A percentile compares a stretch with the other conserved stretches of the same genome.
These are phyloP conservation scores for Himalopsyche anomala DNA, from an alignment of 2,888 invertebrate species.

Conservation along the genomic window DNA sequence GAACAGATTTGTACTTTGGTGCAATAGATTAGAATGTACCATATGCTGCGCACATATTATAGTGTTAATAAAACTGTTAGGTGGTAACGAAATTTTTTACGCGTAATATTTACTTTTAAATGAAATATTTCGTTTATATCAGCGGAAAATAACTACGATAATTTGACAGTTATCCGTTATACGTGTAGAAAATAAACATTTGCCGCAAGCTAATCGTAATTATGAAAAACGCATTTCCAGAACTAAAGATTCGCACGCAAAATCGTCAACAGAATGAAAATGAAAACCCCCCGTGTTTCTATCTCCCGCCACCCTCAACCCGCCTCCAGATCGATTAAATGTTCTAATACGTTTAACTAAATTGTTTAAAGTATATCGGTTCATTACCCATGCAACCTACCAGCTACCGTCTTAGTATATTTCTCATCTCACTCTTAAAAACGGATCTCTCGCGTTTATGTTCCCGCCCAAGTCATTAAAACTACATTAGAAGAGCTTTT, in stretches of 20 bases:
- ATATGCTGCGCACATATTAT: too few relatives aligned
- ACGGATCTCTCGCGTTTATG: constrained; percentile 28
- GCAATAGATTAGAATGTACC: too few relatives aligned
- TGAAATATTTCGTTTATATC: too few relatives aligned
- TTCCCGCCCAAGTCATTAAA: constrained; percentile 52
- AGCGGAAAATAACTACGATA: too few relatives aligned
- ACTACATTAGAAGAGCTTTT: constrained; percentile 59
- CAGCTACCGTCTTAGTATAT: constrained; percentile 44
- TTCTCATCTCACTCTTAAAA: constrained; percentile 37
- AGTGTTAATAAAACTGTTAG: too few relatives aligned
- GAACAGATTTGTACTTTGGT: too few relatives aligned
- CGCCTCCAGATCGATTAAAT: constrained; percentile 70
- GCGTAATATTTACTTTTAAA: too few relatives aligned
- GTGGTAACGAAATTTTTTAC: too few relatives aligned
- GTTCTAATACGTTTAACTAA: constrained; percentile 80
- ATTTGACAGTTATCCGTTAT: too few relatives aligned
- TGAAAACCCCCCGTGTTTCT: constrained; percentile 68
- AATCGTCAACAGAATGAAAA: constrained; percentile 16
- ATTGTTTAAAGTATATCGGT: constrained; percentile 80
- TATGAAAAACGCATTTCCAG: too few relatives aligned
- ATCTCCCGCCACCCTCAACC: constrained; percentile 69
- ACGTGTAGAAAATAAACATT: not conserved
- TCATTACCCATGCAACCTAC: constrained; percentile 71
- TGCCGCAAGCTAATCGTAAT: not conserved
- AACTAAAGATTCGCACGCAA: not conserved